Conservation (phyloP, 2,888 invertebrate genomes). For the Pyrocoelia pectoralis region DNA sequence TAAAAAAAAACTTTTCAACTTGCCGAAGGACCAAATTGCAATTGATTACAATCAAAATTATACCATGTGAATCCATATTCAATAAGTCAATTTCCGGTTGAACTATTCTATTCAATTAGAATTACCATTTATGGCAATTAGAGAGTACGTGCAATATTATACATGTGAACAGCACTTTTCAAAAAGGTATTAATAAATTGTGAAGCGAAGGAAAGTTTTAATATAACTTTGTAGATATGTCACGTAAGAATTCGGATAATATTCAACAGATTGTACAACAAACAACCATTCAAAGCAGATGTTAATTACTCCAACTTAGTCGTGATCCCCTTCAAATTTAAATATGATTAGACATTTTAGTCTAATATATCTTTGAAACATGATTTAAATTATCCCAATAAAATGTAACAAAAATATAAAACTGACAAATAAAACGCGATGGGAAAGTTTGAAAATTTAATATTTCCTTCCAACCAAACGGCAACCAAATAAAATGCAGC, state of each 20-base stretch:
- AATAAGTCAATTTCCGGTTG: too few species aligned
- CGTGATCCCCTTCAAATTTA: conserved; percentile 29
- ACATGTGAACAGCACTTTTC: too few species aligned
- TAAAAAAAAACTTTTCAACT: too few species aligned
- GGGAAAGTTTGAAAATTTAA: conserved; percentile 38
- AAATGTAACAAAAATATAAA: conserved; percentile 5
- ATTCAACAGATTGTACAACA: conserved; percentile 25
- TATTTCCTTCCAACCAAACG: conserved; percentile 36
- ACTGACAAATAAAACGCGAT: conserved; percentile 12
- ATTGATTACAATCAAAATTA: too few species aligned
- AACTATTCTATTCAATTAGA: too few species aligned
- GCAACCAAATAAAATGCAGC: conserved; percentile 39
- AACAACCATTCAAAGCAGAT: conserved; percentile 48
- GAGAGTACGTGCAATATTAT: too few species aligned
- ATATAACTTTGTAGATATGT: too few species aligned
- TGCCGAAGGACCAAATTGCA: too few species aligned
- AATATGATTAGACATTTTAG: conserved; percentile 26
- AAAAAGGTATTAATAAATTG: too few species aligned
- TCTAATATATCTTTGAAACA: conserved; percentile 21
- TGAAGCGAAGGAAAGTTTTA: too few species aligned
- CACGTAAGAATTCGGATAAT: conserved; percentile 33
- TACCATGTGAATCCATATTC: too few species aligned
- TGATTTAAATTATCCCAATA: conserved; percentile 17
- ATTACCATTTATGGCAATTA: too few species aligned
- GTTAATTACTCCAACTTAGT: conserved; percentile 45